These are phyloP conservation scores for Astropecten irregularis DNA, from an alignment of 53 echinoderm and acorn worm species.

Conservation along the genomic window DNA sequence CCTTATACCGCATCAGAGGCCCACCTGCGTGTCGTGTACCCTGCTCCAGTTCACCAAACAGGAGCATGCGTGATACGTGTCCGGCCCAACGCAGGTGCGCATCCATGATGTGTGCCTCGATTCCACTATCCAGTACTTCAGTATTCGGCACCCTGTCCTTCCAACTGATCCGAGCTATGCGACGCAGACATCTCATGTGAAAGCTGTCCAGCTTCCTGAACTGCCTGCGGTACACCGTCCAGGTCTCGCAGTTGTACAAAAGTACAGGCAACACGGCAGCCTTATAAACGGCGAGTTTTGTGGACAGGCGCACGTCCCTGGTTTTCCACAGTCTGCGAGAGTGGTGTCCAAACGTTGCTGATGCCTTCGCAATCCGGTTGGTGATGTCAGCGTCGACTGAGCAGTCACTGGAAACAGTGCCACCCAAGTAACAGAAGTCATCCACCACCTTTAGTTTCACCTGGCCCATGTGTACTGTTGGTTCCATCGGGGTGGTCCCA, in stretches of 20 bases:
- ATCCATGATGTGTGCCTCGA: neutral
- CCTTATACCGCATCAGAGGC: constrained; percentile 2
- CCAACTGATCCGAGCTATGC: neutral
- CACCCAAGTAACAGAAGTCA: neutral
- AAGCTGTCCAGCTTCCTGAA: neutral
- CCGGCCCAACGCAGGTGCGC: neutral
- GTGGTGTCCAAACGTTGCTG: neutral
- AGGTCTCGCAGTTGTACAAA: neutral
- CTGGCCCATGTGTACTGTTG: neutral
- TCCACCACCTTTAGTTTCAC: neutral
- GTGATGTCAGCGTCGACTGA: neutral
- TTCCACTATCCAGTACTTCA: too few species aligned
- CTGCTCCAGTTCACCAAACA: neutral
- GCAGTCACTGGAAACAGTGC: too few species aligned
- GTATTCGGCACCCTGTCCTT: neutral
- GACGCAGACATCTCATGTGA: constrained; percentile 2
- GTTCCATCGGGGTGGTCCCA: too few species aligned
- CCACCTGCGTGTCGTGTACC: neutral
- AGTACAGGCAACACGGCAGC: neutral
- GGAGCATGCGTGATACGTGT: neutral
- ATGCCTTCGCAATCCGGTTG: neutral
- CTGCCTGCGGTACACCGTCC: neutral
- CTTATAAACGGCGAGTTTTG: constrained; percentile 8
- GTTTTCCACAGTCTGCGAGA: neutral
- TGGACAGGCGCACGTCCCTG: neutral